Evolutionary conservation across 1,140 invertebrate genomes (phyloP).

Genomic region (Coelopa frigida): DNA sequence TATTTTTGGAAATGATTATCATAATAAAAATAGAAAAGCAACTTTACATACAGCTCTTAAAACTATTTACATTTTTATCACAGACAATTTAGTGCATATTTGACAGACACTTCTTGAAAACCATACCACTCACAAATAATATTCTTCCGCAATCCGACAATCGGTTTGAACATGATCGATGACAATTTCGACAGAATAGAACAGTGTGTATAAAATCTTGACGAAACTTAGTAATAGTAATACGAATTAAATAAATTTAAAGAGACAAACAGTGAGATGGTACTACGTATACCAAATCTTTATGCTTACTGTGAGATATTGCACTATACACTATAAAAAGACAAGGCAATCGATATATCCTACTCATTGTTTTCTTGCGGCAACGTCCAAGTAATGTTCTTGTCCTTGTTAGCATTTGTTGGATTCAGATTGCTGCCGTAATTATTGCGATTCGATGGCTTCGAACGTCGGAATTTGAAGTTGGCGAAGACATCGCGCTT

Average conservation of each 20-base stretch:
- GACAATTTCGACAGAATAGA: too few relatives aligned
- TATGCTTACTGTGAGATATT: too few relatives aligned
- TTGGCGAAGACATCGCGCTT: conserved; percentile 37
- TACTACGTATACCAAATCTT: too few relatives aligned
- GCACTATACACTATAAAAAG: conserved; percentile 13
- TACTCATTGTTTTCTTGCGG: conserved; percentile 23
- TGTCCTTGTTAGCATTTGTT: conserved; percentile 22
- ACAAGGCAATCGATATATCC: neutral
- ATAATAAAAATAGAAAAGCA: neutral
- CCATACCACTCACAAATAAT: too few relatives aligned
- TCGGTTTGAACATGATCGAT: too few relatives aligned
- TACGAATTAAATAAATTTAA: too few relatives aligned
- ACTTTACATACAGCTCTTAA: neutral
- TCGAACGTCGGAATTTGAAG: conserved; percentile 35
- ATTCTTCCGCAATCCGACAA: too few relatives aligned
- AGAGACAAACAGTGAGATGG: too few relatives aligned
- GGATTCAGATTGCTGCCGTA: neutral
- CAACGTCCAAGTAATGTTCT: conserved; percentile 34
- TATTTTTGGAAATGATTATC: neutral
- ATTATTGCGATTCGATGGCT: conserved; percentile 28
- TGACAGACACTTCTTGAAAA: conserved; percentile 29
- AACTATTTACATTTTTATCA: conserved; percentile 22
- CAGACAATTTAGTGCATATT: conserved; percentile 41
- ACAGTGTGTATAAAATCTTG: too few relatives aligned
- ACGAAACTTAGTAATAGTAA: too few relatives aligned